Evolutionary conservation across 2,113 vertebrate species (phyloP), one percentile per base, ranked within the genome.

Genomic region (Arothron firmamentum): DNA sequence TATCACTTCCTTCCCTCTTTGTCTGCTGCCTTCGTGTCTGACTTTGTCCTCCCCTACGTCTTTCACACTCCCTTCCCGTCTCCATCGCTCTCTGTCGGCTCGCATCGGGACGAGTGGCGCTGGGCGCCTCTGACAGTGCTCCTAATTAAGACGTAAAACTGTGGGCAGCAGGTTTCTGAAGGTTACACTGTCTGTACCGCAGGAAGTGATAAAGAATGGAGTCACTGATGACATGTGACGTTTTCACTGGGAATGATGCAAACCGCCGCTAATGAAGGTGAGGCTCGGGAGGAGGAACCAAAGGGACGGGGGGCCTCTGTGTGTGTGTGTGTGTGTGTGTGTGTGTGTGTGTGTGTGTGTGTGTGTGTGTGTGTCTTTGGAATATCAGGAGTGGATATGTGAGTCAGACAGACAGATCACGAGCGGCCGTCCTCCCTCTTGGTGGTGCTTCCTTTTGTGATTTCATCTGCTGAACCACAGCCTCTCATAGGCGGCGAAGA

Each of bases 91-190:
- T 52, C 74, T 78, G 82, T 90, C 79, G 70, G 51, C 59, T 88
- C 69, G 18, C 72, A 75, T 85, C 46, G 86, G 82, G 80, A 74
- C 68, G 70, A 48, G 19, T 2, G 20, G 66, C 20, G 15, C 62
- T 66, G 74, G 70, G 59, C 17, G 0, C n/a, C 68, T 61, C 69
- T 85, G 81, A 88, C 82, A 85, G 79, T 54, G 64, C 52, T 71
- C 67, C 77, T 90, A 89, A 92, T 89, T 85, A 90, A 91, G 88
- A 88, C 61, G 78, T 82, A 88, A 79, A 87, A 88, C 76, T 85
- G 82, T 84, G 82, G 80, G 87, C 86, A 87, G 72, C 70, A 86
- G 90, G 87, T 87, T 88, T 91, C 74, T 90, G 85, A 88, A 87
- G 90, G 83, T 87, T 88, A 85, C 59, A 70, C 72, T 79, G 84